Base-by-base conservation (phyloP, 2,888 invertebrate species). In the Pollenia angustigena region DNA sequence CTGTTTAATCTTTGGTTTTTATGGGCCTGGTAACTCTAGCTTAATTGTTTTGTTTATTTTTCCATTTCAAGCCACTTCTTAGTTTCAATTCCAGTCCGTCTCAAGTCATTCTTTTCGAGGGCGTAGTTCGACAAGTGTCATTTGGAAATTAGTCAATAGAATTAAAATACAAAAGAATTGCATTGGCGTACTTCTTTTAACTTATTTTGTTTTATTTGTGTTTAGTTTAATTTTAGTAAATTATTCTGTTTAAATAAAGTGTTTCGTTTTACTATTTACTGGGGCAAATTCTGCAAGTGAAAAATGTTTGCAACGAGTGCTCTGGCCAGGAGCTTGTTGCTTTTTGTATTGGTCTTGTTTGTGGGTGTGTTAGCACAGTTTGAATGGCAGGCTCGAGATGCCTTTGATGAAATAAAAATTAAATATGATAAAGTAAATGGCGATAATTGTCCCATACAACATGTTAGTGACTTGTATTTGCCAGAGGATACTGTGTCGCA, bases 381-480 rank as follows among this genome's bases (percentile, higher is more conserved):
- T 91, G 97, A 98, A 91, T 99, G 99, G 98, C 98, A 98, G 94
- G 94, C 96, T 23, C 95, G 97, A 84, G 99, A 99, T 94, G 94
- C 96, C 71, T 98, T 98, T 91, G 99, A 99, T 92, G 97, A 97
- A 93, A 95, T 99, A 87, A 96, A 97, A 90, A 95, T 96, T 68
- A 95, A 95, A 94, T 96, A 98, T 94, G 97, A 98, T 91, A 96
- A 96, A 92, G 97, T 99, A 4, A 96, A 95, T 78, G 94, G 95
- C 0, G 97, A 98, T 76, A 99, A 99, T 93, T 99, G 99, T 92
- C 96, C 96, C 81, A 97, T 98, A 84, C 96, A 97, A 90, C 97
- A 98, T 91, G 94, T 96, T 18, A 96, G 96, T 76, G 97, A 98
- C 90, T 94, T 99, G 40, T 97, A 96, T 91, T 94, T 99, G 84